Evolutionary conservation across 2,797 vertebrate species (phyloP), one percentile per base, ranked within the genome.

Genomic region (Cynodonichthys magdalenae): DNA sequence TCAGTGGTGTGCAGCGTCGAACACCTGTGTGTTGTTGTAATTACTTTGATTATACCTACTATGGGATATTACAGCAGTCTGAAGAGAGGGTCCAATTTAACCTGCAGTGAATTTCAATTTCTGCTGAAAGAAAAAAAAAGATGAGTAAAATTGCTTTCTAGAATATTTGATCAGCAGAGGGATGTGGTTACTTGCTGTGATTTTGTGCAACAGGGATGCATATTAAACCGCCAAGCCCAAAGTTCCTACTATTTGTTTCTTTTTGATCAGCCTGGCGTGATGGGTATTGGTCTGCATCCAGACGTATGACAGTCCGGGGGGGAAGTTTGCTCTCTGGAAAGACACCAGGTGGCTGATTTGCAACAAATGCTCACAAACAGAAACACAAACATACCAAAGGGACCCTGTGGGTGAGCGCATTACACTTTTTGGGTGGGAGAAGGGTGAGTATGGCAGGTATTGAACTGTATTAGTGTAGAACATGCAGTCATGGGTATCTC

Each of bases 331-430:
- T 76, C 69, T 84, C 85, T 85, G 65, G 42, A 62, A 88, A 83
- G 83, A 81, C 79, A 72, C 79, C 78, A 84, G 84, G 86, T 88
- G 90, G 80, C 87, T 91, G 91, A 92, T 93, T 92, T 80, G 66
- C 87, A 89, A 92, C 91, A 92, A 92, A 92, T 91, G 88, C 85
- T 90, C 83, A 87, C 87, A 89, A 90, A 90, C 89, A 85, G 78
- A 80, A 90, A 87, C 78, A 88, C 79, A 88, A 88, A 89, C 87
- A 85, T 81, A 81, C 79, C 75, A 69, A 79, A 84, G 87, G 84
- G 80, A 83, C 74, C 18, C 15, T 1, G 19, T 49, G 71, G 14
- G 15, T 75, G 68, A 56, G 63, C 28, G 12, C 55, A 52, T 59
- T 71, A 52, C 52, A 48, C 39, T 56, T 51, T 76, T 58, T 63